phyloP scores from a whole-genome alignment of 1,140 invertebrate species.

The Anastatus disparis region DNA sequence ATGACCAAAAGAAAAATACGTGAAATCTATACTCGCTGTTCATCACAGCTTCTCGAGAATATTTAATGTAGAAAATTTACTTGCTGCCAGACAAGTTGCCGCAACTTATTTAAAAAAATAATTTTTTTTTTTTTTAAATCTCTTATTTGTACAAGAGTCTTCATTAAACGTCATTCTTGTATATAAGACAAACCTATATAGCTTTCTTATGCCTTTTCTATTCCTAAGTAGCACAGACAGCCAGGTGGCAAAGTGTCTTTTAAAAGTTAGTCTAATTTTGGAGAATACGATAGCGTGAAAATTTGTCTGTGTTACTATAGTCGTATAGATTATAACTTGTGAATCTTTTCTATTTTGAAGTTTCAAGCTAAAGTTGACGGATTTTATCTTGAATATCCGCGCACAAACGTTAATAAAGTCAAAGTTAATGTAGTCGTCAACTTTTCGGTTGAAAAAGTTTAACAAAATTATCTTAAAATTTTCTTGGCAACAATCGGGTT shows the following conservation, averaged over 20 bases:
- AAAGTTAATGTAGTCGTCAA: background rate
- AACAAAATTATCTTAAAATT: too few relatives aligned
- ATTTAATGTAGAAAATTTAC: too few relatives aligned
- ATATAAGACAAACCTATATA: too few relatives aligned
- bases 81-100: background rate
- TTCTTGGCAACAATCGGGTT: too few relatives aligned
- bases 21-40: too few relatives aligned
- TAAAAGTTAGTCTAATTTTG: constrained; percentile 28
- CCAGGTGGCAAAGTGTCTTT: background rate
- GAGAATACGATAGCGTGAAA: background rate
- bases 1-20: too few relatives aligned
- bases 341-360: too few relatives aligned
- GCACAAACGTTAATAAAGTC: background rate
- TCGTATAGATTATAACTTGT: too few relatives aligned
- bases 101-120: too few relatives aligned
- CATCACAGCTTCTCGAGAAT: too few relatives aligned
- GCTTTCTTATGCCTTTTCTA: background rate
- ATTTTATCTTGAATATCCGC: background rate
- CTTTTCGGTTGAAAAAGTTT: background rate
- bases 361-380: background rate
- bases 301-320: too few relatives aligned
- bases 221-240: background rate
- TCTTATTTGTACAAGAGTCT: background rate
- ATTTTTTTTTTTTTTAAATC: background rate
- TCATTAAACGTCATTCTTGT: constrained; percentile 6